Evolutionary conservation across 1,140 invertebrate genomes (phyloP).

Genomic region (Drosophila prosaltans): DNA sequence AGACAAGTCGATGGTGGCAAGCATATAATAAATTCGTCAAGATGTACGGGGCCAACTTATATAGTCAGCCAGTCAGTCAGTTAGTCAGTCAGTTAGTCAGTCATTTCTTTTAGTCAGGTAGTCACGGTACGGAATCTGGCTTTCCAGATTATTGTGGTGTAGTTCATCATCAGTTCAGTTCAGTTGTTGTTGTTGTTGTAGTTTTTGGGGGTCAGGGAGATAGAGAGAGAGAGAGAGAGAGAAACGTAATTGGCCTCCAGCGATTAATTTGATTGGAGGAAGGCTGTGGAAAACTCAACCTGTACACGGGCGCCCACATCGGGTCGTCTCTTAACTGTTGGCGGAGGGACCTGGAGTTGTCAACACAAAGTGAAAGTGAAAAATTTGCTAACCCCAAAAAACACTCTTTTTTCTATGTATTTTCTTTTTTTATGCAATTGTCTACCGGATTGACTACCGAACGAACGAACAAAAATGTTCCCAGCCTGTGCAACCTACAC

Average conservation of each 20-base stretch:
- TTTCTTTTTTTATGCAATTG: conserved; percentile 72
- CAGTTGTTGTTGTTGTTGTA: no score
- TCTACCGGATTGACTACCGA: conserved; percentile 20
- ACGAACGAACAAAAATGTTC: conserved; percentile 43
- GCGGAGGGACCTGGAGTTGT: conserved; percentile 61
- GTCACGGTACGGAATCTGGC: conserved; percentile 55
- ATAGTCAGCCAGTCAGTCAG: conserved; percentile 31
- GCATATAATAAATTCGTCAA: conserved; percentile 76
- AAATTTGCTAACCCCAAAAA: conserved; percentile 40
- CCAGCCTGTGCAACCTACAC: conserved; percentile 49
- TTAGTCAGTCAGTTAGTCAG: conserved; percentile 32
- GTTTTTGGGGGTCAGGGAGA: conserved; percentile 50
- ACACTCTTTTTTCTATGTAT: conserved; percentile 30
- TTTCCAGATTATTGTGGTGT: conserved; percentile 56
- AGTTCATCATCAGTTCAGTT: conserved; percentile 55
- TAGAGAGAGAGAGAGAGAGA: conserved; percentile 30
- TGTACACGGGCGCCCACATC: conserved; percentile 37
- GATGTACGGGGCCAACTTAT: conserved; percentile 26
- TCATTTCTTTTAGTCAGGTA: conserved; percentile 39
- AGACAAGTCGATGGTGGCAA: conserved; percentile 38
- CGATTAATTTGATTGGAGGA: conserved; percentile 69
- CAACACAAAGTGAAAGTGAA: conserved; percentile 78
- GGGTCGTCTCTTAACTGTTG: conserved; percentile 24
- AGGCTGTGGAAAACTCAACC: conserved; percentile 42
- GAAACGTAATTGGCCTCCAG: conserved; percentile 76